Evolutionary conservation across 2,888 invertebrate species (phyloP).

Genomic region (Mamestra brassicae): DNA sequence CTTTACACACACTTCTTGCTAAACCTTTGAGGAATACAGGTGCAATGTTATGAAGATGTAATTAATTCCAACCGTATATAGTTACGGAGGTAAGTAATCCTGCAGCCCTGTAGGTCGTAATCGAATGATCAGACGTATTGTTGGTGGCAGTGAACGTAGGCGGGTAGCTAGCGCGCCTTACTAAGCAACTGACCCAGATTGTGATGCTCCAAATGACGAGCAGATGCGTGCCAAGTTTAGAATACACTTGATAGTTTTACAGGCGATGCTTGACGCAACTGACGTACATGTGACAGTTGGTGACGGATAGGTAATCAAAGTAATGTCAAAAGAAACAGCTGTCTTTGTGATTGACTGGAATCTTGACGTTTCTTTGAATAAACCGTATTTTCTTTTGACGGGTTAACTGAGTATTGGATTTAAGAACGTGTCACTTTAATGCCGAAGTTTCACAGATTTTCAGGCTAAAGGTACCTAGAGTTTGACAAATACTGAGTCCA

Average conservation of each 20-base stretch:
- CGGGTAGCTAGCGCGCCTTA: conserved; percentile 71
- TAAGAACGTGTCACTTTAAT: no score
- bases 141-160: conserved; percentile 63
- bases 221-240: conserved; percentile 82
- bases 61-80: background rate
- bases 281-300: conserved; percentile 44
- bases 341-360: conserved; percentile 7
- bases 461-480: background rate
- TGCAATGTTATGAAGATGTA: background rate
- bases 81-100: conserved; percentile 48
- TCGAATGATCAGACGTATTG: conserved; percentile 67
- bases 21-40: background rate
- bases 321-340: conserved; percentile 30
- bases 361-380: background rate
- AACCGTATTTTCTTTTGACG: background rate
- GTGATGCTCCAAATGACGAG: conserved; percentile 78
- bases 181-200: conserved; percentile 86
- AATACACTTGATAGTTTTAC: conserved; percentile 69
- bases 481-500: background rate
- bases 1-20: no score
- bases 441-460: no score
- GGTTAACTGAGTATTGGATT: background rate
- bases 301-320: conserved; percentile 25
- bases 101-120: conserved; percentile 59
- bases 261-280: conserved; percentile 47